Conservation (phyloP, 53 echinoderm and acorn worm genomes). For the Henricia sp. region DNA sequence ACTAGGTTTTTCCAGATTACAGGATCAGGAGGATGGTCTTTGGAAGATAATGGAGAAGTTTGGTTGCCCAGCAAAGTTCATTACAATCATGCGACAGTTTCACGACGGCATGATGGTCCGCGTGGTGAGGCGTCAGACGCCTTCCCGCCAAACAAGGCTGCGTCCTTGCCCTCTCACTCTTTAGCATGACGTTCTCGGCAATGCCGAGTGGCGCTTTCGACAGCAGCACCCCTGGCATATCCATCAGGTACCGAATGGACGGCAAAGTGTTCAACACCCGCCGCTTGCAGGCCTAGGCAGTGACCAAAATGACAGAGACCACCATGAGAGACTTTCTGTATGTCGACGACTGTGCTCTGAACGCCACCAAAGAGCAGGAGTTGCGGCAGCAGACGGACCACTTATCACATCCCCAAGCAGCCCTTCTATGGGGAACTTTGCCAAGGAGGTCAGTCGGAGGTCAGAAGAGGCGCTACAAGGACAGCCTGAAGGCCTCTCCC, state of each 20-base stretch:
- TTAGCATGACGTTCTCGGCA: slow-evolving; percentile 13
- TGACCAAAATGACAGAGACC: not conserved
- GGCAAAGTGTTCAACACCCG: not conserved
- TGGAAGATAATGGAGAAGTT: slow-evolving; percentile 66
- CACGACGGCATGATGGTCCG: slow-evolving; percentile 36
- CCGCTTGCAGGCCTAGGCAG: not conserved
- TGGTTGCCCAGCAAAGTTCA: slow-evolving; percentile 42
- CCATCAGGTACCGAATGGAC: slow-evolving; percentile 10
- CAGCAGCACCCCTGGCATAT: not conserved
- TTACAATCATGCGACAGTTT: slow-evolving; percentile 24
- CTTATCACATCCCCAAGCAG: not conserved
- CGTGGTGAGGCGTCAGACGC: slow-evolving; percentile 20
- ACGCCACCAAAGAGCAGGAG: not conserved
- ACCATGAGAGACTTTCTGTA: slow-evolving; percentile 1
- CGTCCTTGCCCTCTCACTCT: slow-evolving; percentile 16
- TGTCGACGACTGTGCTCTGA: not conserved
- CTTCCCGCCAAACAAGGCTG: slow-evolving; percentile 45
- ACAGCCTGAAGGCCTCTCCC: not conserved
- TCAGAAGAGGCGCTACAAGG: not conserved
- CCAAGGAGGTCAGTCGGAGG: not conserved
- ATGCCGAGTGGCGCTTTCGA: slow-evolving; percentile 6
- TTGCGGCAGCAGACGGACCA: not conserved
- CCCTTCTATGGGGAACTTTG: not conserved
- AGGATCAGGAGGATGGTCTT: slow-evolving; percentile 24
- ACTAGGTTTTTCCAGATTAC: no score